Conservation (phyloP, 2,888 invertebrate genomes). For the Netelia virgata region DNA sequence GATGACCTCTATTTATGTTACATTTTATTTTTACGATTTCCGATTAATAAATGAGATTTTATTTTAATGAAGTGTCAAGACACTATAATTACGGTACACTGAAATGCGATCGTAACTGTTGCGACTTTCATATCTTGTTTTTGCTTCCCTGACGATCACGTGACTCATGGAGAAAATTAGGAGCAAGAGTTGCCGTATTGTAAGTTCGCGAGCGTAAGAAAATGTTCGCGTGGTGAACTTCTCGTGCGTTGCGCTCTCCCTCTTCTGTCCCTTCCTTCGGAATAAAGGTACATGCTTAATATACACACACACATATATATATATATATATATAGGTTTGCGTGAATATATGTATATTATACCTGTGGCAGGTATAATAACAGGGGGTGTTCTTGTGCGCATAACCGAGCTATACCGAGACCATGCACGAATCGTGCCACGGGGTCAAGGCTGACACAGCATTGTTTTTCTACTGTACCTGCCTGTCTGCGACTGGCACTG, state of each 20-base stretch:
- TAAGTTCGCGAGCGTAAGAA: not conserved
- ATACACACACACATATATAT: not conserved
- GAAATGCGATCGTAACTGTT: not conserved
- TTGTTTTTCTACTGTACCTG: slow-evolving; percentile 56
- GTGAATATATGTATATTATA: slow-evolving; percentile 2
- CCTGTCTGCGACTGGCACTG: slow-evolving; percentile 27
- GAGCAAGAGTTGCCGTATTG: not conserved
- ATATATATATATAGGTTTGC: slow-evolving; percentile 12
- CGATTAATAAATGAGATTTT: not conserved
- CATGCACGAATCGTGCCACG: slow-evolving; percentile 79
- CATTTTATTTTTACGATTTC: not conserved
- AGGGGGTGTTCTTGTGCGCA: slow-evolving; percentile 48
- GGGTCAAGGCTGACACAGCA: slow-evolving; percentile 78
- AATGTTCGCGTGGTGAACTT: slow-evolving; percentile 34
- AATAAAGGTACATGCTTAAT: slow-evolving; percentile 30
- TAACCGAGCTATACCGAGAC: slow-evolving; percentile 62
- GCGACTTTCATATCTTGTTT: not conserved
- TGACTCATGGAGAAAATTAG: not conserved
- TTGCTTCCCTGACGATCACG: not conserved
- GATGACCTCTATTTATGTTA: not conserved
- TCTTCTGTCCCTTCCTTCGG: not conserved
- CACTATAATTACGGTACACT: not conserved
- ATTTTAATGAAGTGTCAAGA: not conserved
- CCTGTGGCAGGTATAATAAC: slow-evolving; percentile 39
- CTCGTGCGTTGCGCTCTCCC: slow-evolving; percentile 12